A percentile compares a stretch with the other conserved stretches of the same genome.
Evolutionary conservation across 1,140 invertebrate species (phyloP).

Genomic region (Pseudomyrmex flavicornis): DNA sequence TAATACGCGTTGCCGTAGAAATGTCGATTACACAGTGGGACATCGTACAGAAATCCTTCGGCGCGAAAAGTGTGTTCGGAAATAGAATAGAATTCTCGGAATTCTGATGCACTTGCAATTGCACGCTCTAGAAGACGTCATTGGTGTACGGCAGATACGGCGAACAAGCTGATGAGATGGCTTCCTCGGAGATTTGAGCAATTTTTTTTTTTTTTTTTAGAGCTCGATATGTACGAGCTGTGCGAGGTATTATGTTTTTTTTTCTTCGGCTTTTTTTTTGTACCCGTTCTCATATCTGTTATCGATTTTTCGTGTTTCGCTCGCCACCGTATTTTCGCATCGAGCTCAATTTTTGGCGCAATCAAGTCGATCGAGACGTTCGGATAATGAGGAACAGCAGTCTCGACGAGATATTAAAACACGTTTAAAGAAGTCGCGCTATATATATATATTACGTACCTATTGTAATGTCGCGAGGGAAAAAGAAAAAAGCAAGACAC

Average conservation of each 20-base stretch:
- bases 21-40: not conserved
- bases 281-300: not conserved
- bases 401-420: constrained; percentile 18
- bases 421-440: not conserved
- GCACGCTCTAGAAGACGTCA: not conserved
- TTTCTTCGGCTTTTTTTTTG: not conserved
- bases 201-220: not conserved
- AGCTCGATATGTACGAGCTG: not conserved
- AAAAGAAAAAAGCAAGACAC: not conserved
- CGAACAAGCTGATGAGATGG: not conserved
- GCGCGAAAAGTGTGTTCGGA: not conserved
- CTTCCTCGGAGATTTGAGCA: constrained; percentile 5
- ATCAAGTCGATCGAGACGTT: constrained; percentile 18
- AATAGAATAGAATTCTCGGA: not conserved
- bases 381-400: constrained; percentile 15
- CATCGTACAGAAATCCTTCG: not conserved
- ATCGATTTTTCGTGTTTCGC: constrained; percentile 35
- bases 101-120: constrained; percentile 15
- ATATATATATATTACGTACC: not conserved
- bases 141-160: not conserved
- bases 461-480: not conserved
- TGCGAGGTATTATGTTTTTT: constrained; percentile 32
- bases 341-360: constrained; percentile 29
- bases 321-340: constrained; percentile 17
- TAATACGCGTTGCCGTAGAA: too few relatives aligned